Base-by-base conservation (phyloP, 2,797 vertebrate genomes). In the Phoxinus dragarum region DNA sequence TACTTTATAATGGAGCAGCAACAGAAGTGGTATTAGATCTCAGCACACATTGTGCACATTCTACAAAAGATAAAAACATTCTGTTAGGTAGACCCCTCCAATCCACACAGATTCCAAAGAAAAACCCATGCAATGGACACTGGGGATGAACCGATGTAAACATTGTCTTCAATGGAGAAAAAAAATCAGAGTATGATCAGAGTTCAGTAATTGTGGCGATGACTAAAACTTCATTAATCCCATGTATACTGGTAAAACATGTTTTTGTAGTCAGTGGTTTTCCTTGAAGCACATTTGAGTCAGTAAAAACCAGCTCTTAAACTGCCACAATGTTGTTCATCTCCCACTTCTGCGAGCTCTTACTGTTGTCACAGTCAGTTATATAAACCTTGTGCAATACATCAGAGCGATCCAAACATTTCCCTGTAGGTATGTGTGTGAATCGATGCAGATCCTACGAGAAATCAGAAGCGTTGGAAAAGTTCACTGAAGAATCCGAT, bases 291-390 rank as follows among this genome's bases (percentile, higher is more conserved):
- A 61, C 73, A 52, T 54, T 49, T 76, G 34, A 69, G 64, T 44
- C 21, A 85, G 52, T 66, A 34, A 66, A 66, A 66, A 31, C 16
- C 64, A 34, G n/a, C 86, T 90, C 86, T 95, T 95, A 99, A 86
- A 99, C 96, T 56, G 96, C 97, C 77, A 98, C 94, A 5, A 99
- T 99, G 93, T 98, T 98, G 93, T 99, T 99, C 96, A 99, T 98
- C 93, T 99, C 98, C 98, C 98, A 99, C 86, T 96, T 97, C 90
- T 99, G 98, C 27, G 96, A 96, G 86, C 91, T 95, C 95, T 98
- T 99, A 91, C 87, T 96, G 90, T 92, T 95, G 93, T 99, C 98
- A 84, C 98, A 99, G 81, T 96, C 96, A 14, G 97, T 95, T 90
- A 99, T 91, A 92, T 98, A 99, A 56, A 99, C 96, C 90, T 98